Evolutionary conservation across 1,140 invertebrate species (phyloP).

Genomic region (Leptopilina clavipes): DNA sequence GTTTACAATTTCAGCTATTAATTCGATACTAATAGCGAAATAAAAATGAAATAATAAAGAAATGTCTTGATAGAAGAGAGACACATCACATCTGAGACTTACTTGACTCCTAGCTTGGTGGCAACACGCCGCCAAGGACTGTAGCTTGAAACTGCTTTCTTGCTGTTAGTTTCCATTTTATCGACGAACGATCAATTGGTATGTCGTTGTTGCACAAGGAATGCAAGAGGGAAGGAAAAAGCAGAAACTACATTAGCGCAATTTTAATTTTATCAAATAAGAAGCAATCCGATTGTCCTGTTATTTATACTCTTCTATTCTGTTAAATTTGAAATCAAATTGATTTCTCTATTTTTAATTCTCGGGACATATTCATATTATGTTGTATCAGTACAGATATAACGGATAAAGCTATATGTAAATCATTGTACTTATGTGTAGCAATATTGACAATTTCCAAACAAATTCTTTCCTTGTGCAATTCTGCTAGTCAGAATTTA

Average conservation of each 20-base stretch:
- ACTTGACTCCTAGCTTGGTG: constrained; percentile 94
- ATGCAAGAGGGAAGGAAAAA: constrained; percentile 74
- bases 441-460: neutral
- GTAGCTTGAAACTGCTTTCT: constrained; percentile 79
- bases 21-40: constrained; percentile 4
- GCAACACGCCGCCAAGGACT: constrained; percentile 93
- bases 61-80: constrained; percentile 25
- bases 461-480: neutral
- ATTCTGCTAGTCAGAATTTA: neutral
- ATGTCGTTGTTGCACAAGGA: constrained; percentile 69
- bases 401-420: neutral
- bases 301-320: constrained; percentile 23
- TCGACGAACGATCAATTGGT: constrained; percentile 65
- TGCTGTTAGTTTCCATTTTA: constrained; percentile 74
- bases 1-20: neutral
- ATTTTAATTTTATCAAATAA: constrained; percentile 55
- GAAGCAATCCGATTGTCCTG: constrained; percentile 45
- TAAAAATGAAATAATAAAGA: neutral
- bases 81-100: constrained; percentile 77
- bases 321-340: constrained; percentile 33
- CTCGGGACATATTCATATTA: neutral
- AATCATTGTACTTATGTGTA: neutral
- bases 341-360: constrained; percentile 43
- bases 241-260: constrained; percentile 74
- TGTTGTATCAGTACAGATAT: neutral